A percentile compares a stretch with the other conserved stretches of the same genome.
Evolutionary conservation across 2,888 invertebrate species (phyloP).

Genomic region (Megastigmus dorsalis): DNA sequence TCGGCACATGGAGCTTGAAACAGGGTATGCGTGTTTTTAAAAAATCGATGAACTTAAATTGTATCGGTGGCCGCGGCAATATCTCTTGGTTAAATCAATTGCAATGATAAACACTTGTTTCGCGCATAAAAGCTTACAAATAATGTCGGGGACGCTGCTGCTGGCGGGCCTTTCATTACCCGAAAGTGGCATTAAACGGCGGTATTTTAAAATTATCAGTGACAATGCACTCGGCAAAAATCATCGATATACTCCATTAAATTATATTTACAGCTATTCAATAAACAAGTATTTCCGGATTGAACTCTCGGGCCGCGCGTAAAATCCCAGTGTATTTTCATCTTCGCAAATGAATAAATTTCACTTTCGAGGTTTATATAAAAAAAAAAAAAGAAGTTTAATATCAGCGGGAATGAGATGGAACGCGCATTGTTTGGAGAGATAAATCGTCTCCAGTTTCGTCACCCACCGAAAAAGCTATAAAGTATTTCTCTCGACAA

Average conservation of each 20-base stretch:
- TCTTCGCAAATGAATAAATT: not conserved
- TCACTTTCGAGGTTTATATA: not conserved
- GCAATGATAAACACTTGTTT: not conserved
- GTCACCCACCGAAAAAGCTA: not conserved
- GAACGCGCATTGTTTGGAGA: constrained; percentile 13
- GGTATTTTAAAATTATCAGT: constrained; percentile 15
- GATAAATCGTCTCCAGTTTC: constrained; percentile 15
- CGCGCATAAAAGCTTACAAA: not conserved
- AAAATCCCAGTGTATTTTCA: not conserved
- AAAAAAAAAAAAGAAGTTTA: not conserved
- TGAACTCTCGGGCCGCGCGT: not conserved
- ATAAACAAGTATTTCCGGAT: not conserved
- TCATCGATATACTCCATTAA: not conserved
- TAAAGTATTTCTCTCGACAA: not conserved
- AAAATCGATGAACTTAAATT: not conserved
- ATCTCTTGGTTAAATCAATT: not conserved
- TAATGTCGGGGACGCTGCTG: not conserved
- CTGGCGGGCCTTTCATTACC: not conserved
- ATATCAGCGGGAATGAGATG: not conserved
- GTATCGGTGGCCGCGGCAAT: not conserved
- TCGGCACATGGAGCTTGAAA: no score
- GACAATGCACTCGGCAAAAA: not conserved
- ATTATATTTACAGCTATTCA: not conserved
- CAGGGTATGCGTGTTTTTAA: no score
- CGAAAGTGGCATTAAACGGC: not conserved